Conservation (phyloP, 2,888 invertebrate genomes). For the Hipparchia semele region DNA sequence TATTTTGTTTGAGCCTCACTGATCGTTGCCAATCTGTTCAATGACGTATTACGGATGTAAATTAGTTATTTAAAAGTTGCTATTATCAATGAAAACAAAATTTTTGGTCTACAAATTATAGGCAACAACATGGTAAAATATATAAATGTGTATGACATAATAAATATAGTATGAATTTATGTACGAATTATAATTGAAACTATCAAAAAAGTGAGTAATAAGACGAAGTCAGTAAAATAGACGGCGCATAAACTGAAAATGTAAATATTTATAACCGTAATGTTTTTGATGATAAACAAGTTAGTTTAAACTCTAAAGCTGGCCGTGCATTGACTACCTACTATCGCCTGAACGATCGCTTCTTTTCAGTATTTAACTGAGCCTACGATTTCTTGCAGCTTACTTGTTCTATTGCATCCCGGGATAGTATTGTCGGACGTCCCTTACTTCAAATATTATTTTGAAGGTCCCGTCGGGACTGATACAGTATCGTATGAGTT, state of each 20-base stretch:
- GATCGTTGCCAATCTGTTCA: not conserved
- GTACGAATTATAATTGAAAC: not conserved
- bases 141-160: not conserved
- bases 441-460: no score
- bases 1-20: not conserved
- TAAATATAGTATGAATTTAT: not conserved
- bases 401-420: no score
- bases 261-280: conserved; percentile 22
- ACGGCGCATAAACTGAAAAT: conserved; percentile 1
- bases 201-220: not conserved
- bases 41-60: not conserved
- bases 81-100: not conserved
- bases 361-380: no score
- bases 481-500: no score
- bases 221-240: conserved; percentile 1
- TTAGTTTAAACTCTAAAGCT: not conserved
- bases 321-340: not conserved
- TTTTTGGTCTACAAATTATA: conserved; percentile 1
- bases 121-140: conserved; percentile 10
- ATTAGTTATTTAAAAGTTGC: conserved; percentile 19
- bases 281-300: conserved; percentile 10
- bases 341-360: not conserved
- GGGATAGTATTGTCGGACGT: no score
- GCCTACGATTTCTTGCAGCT: no score
- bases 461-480: no score